These are phyloP conservation scores for Alexandromys fortis DNA, from an alignment of 2,113 vertebrate genomes.

Conservation along the genomic window DNA sequence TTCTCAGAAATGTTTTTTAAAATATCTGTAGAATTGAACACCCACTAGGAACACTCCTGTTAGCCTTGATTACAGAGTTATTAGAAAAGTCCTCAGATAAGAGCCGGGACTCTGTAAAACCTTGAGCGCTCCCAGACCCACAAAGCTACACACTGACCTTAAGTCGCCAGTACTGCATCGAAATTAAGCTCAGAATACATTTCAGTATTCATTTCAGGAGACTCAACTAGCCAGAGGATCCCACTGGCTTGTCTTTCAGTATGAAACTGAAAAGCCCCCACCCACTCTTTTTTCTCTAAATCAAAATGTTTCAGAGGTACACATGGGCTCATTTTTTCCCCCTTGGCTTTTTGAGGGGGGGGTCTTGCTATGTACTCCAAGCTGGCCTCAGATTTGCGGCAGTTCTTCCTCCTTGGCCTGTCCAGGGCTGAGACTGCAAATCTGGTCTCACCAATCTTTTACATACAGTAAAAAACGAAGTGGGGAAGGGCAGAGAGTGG, in stretches of 20 bases:
- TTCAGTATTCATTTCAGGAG: no score
- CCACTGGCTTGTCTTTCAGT: conserved; percentile 3
- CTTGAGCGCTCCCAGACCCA: conserved; percentile 15
- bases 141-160: not conserved
- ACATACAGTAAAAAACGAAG: conserved; percentile 6
- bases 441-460: not conserved
- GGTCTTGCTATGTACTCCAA: not conserved
- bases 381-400: not conserved
- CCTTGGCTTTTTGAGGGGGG: not conserved
- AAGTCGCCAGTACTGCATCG: conserved; percentile 4
- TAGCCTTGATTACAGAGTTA: conserved; percentile 20
- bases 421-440: not conserved
- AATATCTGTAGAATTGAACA: conserved; percentile 18
- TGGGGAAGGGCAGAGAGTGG: not conserved
- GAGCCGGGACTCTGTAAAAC: conserved; percentile 11
- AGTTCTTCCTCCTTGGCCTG: not conserved
- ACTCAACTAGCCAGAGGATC: not conserved
- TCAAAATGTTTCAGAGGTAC: conserved; percentile 1
- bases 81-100: conserved; percentile 43
- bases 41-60: not conserved
- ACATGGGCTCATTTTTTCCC: not conserved
- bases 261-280: not conserved
- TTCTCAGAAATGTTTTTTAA: conserved; percentile 65
- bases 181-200: conserved; percentile 19
- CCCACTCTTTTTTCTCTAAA: conserved; percentile 19